Base-by-base conservation (phyloP, 2,888 invertebrate species). In the Homarus gammarus region DNA sequence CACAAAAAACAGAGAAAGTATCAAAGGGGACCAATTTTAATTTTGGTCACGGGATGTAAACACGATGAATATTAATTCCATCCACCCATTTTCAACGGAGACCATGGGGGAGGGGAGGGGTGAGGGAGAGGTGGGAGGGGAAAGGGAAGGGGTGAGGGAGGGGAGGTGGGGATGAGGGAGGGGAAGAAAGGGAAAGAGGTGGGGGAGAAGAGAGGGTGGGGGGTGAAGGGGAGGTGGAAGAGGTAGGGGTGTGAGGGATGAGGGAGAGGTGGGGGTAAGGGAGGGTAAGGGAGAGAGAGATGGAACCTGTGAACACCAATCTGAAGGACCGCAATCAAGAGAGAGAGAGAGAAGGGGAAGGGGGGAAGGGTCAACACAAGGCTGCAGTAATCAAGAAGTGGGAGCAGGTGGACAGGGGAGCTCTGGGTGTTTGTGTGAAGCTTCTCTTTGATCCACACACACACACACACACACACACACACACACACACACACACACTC, bases 271-370 rank as follows among this genome's bases (percentile, higher is more conserved):
- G n/a, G n/a, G n/a, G n/a, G n/a, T n/a, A 44, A 2, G 77, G 1
- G 77, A 40, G 40, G 75, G 40, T 75, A 12, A 51, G 38, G 44
- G 49, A 78, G 78, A 49, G 78, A 78, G 31, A 78, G 51, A 27
- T 40, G 27, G 27, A 78, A 49, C 27, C 2, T 22, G 2, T 27
- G 12, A 51, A n/a, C n/a, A n/a, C n/a, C n/a, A n/a, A n/a, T n/a
- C n/a, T n/a, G 2, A 27, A 51, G 8, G 6, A 27, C n/a, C n/a
- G n/a, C n/a, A n/a, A 78, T 31, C 31, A 22, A 56, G 1, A 27
- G 6, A 51, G 2, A 51, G 2, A 38, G 27, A 31, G 56, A 79
- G 12, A 51, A n/a, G 56, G 33, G 22, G 36, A 18, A 15, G n/a
- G 22, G 36, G n/a, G n/a, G 61, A 2, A 72, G 31, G 22, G 72